Evolutionary conservation across 2,113 vertebrate species (phyloP), one percentile per base, ranked within the genome.

Genomic region (Brachyhypopomus gauderio): DNA sequence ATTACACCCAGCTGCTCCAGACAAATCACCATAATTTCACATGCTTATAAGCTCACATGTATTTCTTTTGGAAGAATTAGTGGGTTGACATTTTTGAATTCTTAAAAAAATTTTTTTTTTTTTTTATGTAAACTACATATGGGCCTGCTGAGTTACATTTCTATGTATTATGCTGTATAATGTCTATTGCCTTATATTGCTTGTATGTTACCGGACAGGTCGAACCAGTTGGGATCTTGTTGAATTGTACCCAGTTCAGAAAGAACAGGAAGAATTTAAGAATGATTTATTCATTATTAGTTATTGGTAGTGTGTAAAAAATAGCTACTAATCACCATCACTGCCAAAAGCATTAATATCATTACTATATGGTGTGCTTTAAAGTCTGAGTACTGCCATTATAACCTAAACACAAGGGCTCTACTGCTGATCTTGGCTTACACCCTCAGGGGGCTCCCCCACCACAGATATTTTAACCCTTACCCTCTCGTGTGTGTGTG

Each of bases 61-160:
- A n/a, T 4, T 83, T 73, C n/a, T 45, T 30, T 75, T 73, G 23
- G 30, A n/a, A 58, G 48, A 36, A 36, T 78, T 78, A 59, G 22
- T 56, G 5, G 22, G 55, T 59, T 59, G 11, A 60, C 30, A 8
- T 69, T 71, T 14, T 11, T 79, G 66, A 71, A 79, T 71, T 79
- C 70, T 79, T 71, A 22, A 79, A n/a, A n/a, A n/a, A n/a, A n/a
- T n/a, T n/a, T n/a, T n/a, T n/a, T n/a, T 30, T 30, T 3, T 30
- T 71, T 79, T 71, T 41, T 2, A 17, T 36, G 19, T 1, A 20
- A 71, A 70, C 55, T 58, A 48, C 66, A 77, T 30, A 45, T 41
- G n/a, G 23, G 52, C 45, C 30, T 70, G 52, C 58, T 71, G 52
- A 9, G 6, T 78, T 78, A 41, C 34, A 27, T 55, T 59, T 52